Evolutionary conservation across 2,888 invertebrate genomes (phyloP), one percentile per base, ranked within the genome.

Genomic region (Xylota segnis): DNA sequence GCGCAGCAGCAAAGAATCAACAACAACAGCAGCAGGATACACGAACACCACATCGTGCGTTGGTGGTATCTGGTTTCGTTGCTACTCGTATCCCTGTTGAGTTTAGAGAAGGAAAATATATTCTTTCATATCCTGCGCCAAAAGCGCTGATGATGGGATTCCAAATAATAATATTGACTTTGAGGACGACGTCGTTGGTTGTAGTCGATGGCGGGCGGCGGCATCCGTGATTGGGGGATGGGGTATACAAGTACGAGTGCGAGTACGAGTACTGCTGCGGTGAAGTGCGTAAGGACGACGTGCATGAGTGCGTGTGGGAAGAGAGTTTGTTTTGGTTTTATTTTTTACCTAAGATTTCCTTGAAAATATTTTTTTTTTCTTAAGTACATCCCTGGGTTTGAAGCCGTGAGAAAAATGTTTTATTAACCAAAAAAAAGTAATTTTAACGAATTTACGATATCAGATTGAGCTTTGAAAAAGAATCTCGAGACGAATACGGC

Each of bases 111-210:
- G 76, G 59, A 72, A 82, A 65, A 75, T 76, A 68, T 82, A 68
- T 76, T 71, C 86, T 72, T 86, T 72, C 82, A 86, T 86, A 86
- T 86, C 81, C 76, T 82, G 82, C 54, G 68, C 82, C 86, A 77
- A 86, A 86, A 86, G 82, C 86, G 86, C 86, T 82, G 86, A 86
- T 86, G 86, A 82, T 86, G 82, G 86, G 86, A 82, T 86, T 86
- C 86, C 61, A 86, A 86, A 86, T 72, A 86, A 86, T 82, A 86
- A 86, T 86, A 86, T 86, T 86, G 86, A 86, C 86, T 86, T 86
- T 86, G 76, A 72, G 86, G 72, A 86, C 68, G 76, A 86, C 81
- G 75, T 54, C 14, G 66, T 58, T 34, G 16, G 18, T 54, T 18
- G 56, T 50, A 68, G 10, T 58, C 50, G 52, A 37, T 71, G 75